A percentile compares a stretch with the other conserved stretches of the same genome.
Conservation (phyloP, 2,113 vertebrate species). For the Erinaceus europaeus region DNA sequence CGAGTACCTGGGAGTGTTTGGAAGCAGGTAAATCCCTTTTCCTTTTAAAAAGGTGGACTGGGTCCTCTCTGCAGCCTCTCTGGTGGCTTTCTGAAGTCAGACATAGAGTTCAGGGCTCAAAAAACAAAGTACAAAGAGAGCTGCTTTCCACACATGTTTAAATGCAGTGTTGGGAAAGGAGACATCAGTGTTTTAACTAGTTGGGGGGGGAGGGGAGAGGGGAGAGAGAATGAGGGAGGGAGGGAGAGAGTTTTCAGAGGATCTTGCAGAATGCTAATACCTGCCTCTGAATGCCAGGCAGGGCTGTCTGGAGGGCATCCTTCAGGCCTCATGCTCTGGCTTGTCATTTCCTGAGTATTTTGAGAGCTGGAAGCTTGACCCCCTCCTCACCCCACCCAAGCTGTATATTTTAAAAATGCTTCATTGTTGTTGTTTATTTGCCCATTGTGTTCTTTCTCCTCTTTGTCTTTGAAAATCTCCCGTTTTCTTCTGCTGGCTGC, state of each 20-base stretch:
- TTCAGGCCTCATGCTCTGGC: background rate
- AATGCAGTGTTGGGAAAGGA: background rate
- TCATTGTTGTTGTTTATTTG: constrained; percentile 28
- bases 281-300: background rate
- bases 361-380: background rate
- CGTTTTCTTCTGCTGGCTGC: background rate
- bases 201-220: too few species aligned
- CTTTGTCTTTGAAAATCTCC: background rate
- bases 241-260: background rate
- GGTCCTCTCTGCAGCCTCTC: background rate
- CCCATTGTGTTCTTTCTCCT: background rate
- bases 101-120: background rate
- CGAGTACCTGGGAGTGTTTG: rapidly evolving
- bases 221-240: too few species aligned
- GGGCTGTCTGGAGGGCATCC: background rate
- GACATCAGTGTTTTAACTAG: too few species aligned
- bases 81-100: background rate
- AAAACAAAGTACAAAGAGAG: background rate
- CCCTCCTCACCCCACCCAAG: background rate
- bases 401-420: background rate
- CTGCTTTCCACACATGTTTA: background rate
- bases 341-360: constrained; percentile 56
- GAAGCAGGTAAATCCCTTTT: background rate
- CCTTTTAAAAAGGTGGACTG: background rate
- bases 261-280: background rate